Conservation (phyloP, 1,140 invertebrate species). For the Trichonephila inaurata region DNA sequence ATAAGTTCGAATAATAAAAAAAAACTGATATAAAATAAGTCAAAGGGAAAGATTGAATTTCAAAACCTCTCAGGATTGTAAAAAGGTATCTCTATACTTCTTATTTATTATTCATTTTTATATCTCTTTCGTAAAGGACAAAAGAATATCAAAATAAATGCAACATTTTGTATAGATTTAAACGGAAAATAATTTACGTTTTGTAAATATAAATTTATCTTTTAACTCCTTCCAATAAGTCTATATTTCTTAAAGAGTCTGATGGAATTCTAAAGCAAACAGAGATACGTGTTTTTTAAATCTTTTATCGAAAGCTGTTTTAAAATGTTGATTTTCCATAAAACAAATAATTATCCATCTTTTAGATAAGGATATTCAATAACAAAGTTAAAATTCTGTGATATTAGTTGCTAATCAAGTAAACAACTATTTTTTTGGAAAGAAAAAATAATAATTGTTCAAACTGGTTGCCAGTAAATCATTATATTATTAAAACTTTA, state of each 20-base stretch:
- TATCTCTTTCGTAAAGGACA: neutral
- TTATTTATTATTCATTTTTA: too few relatives aligned
- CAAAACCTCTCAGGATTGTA: too few relatives aligned
- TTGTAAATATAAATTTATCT: neutral
- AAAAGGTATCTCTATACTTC: too few relatives aligned
- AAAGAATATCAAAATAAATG: neutral
- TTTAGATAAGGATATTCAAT: neutral
- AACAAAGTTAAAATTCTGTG: neutral
- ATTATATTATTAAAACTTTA: too few relatives aligned
- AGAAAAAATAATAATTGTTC: neutral
- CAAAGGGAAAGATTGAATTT: too few relatives aligned
- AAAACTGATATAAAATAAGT: too few relatives aligned
- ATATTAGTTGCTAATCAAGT: neutral
- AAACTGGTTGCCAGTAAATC: too few relatives aligned
- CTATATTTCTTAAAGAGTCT: neutral
- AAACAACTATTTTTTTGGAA: neutral
- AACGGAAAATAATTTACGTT: neutral
- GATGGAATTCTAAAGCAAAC: neutral
- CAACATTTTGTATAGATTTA: neutral
- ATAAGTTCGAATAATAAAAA: too few relatives aligned
- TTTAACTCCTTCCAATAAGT: neutral
- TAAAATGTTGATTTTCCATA: neutral
- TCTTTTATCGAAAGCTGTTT: neutral
- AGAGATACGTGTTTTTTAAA: neutral
- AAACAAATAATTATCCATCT: neutral